Evolutionary conservation across 2,113 vertebrate species (phyloP).

Genomic region (Trachemys scripta): DNA sequence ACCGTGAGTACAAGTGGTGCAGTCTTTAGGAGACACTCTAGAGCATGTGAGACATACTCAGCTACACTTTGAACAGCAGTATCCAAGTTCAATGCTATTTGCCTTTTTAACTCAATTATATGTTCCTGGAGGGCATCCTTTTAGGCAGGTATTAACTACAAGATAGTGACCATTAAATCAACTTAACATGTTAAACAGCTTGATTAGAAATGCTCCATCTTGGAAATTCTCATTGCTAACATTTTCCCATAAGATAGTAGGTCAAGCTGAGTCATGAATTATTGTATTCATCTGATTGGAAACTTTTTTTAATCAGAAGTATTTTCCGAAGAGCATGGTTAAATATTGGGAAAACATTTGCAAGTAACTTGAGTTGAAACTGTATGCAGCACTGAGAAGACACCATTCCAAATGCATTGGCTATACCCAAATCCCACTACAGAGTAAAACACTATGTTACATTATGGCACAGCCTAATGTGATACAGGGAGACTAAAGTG

Average conservation of each 20-base stretch:
- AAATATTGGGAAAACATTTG: background rate
- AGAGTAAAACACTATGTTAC: background rate
- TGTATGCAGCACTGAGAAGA: too few species aligned
- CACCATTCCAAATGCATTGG: background rate
- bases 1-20: conserved; percentile 76
- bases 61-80: conserved; percentile 78
- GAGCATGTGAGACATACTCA: conserved; percentile 77
- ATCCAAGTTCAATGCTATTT: conserved; percentile 76
- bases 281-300: background rate
- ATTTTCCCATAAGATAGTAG: background rate
- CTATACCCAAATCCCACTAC: background rate
- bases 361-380: background rate
- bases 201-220: background rate
- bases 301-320: background rate
- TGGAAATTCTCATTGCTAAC: background rate
- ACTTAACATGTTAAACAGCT: background rate
- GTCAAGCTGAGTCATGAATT: background rate
- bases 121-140: conserved; percentile 73
- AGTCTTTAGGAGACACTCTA: conserved; percentile 79
- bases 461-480: background rate
- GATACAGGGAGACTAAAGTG: background rate
- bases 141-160: background rate
- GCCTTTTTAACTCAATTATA: conserved; percentile 76
- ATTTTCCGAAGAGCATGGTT: background rate
- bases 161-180: conserved; percentile 38